Evolutionary conservation across 2,113 vertebrate genomes (phyloP).

Genomic region (Boleophthalmus pectinirostris): DNA sequence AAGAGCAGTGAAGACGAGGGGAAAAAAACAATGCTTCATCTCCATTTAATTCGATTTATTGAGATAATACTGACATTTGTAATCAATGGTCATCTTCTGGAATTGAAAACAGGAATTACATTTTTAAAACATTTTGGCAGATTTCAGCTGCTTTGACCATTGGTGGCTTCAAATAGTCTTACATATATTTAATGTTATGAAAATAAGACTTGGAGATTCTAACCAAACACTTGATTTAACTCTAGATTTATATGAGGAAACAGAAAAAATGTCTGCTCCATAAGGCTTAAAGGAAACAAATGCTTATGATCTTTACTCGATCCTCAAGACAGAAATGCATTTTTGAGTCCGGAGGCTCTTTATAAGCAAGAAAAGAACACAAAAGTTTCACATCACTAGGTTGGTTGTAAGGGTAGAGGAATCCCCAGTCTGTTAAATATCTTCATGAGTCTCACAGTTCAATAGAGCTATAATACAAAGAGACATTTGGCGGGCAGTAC

Average conservation of each 20-base stretch:
- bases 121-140: slow-evolving; percentile 67
- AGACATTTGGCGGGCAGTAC: slow-evolving; percentile 60
- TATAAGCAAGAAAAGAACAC: slow-evolving; percentile 60
- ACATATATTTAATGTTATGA: slow-evolving; percentile 53
- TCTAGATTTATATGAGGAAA: slow-evolving; percentile 48
- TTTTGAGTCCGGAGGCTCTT: slow-evolving; percentile 57
- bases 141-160: slow-evolving; percentile 59
- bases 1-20: neutral
- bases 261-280: slow-evolving; percentile 51
- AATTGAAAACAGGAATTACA: slow-evolving; percentile 76
- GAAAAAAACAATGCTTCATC: slow-evolving; percentile 24
- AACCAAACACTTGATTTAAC: slow-evolving; percentile 48
- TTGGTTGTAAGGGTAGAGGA: slow-evolving; percentile 49
- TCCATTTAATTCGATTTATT: slow-evolving; percentile 81
- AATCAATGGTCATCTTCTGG: slow-evolving; percentile 74
- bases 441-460: slow-evolving; percentile 56
- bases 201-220: slow-evolving; percentile 61
- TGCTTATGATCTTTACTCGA: slow-evolving; percentile 58
- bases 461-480: slow-evolving; percentile 73
- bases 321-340: slow-evolving; percentile 70
- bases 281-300: slow-evolving; percentile 73
- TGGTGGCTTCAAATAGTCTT: slow-evolving; percentile 48
- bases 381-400: slow-evolving; percentile 68
- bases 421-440: slow-evolving; percentile 68
- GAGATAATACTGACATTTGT: slow-evolving; percentile 81